Evolutionary conservation across 2,888 invertebrate genomes (phyloP), one percentile per base, ranked within the genome.

Genomic region (Luperina nickerlii): DNA sequence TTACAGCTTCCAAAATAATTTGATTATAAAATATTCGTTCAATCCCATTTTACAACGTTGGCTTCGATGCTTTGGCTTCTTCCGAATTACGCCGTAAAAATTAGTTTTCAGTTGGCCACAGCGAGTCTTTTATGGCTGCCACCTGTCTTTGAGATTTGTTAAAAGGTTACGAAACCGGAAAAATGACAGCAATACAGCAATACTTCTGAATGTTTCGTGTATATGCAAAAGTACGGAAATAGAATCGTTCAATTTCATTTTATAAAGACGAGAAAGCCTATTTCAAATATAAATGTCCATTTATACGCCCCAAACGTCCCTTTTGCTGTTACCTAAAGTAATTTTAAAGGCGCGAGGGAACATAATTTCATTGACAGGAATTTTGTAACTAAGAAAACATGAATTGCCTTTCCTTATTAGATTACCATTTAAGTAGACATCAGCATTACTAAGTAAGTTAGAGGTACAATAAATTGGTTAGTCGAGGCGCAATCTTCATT

Each of bases 381-480:
- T 85, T 38, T 38, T 88, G 83, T 90, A 90, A 90, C 90, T 90
- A 88, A 90, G 90, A 89, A 88, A 93, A 90, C 90, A 88, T 38
- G 88, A 90, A 91, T 90, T 91, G 88, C 88, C 86, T 84, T 89
- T 87, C 90, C 87, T 92, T 92, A 93, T 93, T 92, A 89, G 90
- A 92, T 93, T 93, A 92, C 91, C 91, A 88, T 90, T 87, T 88
- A 89, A 90, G 84, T 86, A 87, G 92, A 90, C 90, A 91, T 91
- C 90, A 90, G 90, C 90, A 91, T 92, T 91, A 91, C 91, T 90
- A 90, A 90, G 88, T 89, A 90, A 91, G 89, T 92, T 92, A 91
- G 88, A 91, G 89, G 89, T 90, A 89, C 88, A 89, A 90, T 92
- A 93, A 92, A 91, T 93, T 93, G 88, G 91, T 93, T 92, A 90